Conservation (phyloP, 2,888 invertebrate genomes). For the Cyrtodaria siliqua region DNA sequence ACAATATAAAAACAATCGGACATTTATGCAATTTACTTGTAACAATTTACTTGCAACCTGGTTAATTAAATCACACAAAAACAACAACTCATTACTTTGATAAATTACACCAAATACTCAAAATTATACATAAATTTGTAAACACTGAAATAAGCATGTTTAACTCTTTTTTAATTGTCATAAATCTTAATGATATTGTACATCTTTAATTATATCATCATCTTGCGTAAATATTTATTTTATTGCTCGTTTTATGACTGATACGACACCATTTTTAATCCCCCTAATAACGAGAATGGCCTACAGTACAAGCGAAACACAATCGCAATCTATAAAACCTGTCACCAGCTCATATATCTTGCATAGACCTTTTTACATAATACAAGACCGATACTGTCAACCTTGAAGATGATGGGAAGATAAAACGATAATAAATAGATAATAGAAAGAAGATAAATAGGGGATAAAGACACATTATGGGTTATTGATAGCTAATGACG, state of each 20-base stretch:
- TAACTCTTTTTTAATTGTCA: no score
- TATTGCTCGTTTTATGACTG: constrained; percentile 39
- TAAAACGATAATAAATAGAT: constrained; percentile 61
- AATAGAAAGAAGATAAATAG: constrained; percentile 51
- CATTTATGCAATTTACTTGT: no score
- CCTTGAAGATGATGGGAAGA: constrained; percentile 30
- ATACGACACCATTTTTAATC: constrained; percentile 38
- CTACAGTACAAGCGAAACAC: constrained; percentile 25
- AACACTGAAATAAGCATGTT: no score
- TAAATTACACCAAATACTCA: no score
- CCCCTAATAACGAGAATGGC: constrained; percentile 55
- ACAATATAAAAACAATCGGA: no score
- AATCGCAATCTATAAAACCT: constrained; percentile 40
- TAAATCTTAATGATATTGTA: no score
- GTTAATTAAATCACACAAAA: no score
- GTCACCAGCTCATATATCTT: constrained; percentile 46
- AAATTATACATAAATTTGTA: no score
- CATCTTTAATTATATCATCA: no score
- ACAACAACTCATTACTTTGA: no score
- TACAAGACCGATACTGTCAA: constrained; percentile 32
- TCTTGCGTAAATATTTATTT: constrained; percentile 44
- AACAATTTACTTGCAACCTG: no score
- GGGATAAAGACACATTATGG: constrained; percentile 19
- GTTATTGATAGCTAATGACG: constrained; percentile 10
- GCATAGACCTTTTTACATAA: constrained; percentile 51